Conservation (phyloP, 2,797 vertebrate species). For the Enteromius viviparus region DNA sequence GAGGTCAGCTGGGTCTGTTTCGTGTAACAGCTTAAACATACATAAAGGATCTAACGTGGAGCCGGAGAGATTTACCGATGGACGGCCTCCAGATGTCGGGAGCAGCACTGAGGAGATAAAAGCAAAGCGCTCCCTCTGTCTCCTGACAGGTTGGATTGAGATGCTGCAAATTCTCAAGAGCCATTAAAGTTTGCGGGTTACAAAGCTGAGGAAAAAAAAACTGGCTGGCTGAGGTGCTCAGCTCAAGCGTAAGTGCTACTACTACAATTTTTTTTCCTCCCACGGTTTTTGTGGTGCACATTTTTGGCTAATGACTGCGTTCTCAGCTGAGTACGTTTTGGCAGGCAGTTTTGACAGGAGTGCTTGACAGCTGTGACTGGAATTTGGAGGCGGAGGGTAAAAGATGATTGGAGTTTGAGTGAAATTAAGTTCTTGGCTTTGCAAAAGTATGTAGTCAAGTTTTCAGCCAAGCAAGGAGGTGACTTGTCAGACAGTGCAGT, state of each 20-base stretch:
- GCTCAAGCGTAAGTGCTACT: conserved; percentile 19
- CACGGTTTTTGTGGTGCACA: conserved; percentile 4
- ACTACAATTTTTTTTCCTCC: conserved; percentile 61
- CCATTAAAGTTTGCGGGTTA: conserved; percentile 69
- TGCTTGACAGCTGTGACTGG: conserved; percentile 35
- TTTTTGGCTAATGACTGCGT: conserved; percentile 30
- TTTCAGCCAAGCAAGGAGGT: background rate
- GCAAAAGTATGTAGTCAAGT: conserved; percentile 55
- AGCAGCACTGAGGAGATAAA: conserved; percentile 74
- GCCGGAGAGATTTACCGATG: conserved; percentile 76
- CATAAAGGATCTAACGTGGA: conserved; percentile 67
- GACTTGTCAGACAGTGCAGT: conserved; percentile 12
- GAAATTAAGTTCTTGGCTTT: conserved; percentile 16
- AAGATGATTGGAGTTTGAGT: conserved; percentile 30
- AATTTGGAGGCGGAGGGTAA: conserved; percentile 17
- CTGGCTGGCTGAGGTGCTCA: background rate
- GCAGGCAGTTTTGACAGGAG: conserved; percentile 14
- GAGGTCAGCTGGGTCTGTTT: conserved; percentile 78
- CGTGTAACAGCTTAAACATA: conserved; percentile 79
- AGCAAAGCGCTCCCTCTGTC: conserved; percentile 61
- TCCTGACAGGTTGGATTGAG: conserved; percentile 79
- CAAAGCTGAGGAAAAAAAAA: conserved; percentile 62
- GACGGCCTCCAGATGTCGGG: conserved; percentile 81
- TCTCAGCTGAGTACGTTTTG: conserved; percentile 39
- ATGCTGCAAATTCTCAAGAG: conserved; percentile 75